A percentile compares a stretch with the other conserved stretches of the same genome.
Evolutionary conservation across 1,140 invertebrate genomes (phyloP).

Genomic region (Bombus vancouverensis): DNA sequence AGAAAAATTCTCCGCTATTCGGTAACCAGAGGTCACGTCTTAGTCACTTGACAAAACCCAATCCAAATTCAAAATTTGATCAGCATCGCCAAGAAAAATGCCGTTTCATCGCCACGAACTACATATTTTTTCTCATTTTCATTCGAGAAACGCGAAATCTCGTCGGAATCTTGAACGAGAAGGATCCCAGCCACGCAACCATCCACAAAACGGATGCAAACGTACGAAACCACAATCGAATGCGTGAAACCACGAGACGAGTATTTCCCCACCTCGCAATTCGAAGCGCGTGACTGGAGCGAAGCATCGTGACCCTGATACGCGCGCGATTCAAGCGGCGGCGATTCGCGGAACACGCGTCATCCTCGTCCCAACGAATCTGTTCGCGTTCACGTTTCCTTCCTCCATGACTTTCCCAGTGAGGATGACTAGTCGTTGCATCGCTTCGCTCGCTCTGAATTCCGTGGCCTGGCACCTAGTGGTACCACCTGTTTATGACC

Average conservation of each 20-base stretch:
- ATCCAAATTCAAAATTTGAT: too few species aligned
- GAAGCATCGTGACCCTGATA: constrained; percentile 65
- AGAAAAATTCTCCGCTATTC: too few species aligned
- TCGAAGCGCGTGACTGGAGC: constrained; percentile 46
- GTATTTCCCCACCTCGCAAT: neutral
- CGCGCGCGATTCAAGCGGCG: constrained; percentile 27
- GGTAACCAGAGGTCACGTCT: too few species aligned
- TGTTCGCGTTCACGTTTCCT: constrained; percentile 29
- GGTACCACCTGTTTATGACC: constrained; percentile 38
- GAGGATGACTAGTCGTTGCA: constrained; percentile 34
- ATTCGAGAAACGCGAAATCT: neutral
- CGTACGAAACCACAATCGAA: neutral
- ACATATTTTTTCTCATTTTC: neutral
- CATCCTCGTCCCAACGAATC: constrained; percentile 48
- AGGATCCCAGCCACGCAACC: neutral
- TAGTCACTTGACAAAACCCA: too few species aligned
- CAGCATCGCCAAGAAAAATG: too few species aligned
- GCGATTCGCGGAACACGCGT: constrained; percentile 60
- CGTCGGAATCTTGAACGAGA: neutral
- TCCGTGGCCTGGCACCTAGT: constrained; percentile 50
- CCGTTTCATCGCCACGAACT: neutral
- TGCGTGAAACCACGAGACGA: neutral
- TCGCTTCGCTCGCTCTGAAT: constrained; percentile 49
- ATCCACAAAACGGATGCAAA: neutral
- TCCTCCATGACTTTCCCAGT: constrained; percentile 43